Percentiles rank a stretch among this genome's conserved stretches.
Evolutionary conservation across 2,888 invertebrate genomes (phyloP).

Genomic region (Lydus trimaculatus): DNA sequence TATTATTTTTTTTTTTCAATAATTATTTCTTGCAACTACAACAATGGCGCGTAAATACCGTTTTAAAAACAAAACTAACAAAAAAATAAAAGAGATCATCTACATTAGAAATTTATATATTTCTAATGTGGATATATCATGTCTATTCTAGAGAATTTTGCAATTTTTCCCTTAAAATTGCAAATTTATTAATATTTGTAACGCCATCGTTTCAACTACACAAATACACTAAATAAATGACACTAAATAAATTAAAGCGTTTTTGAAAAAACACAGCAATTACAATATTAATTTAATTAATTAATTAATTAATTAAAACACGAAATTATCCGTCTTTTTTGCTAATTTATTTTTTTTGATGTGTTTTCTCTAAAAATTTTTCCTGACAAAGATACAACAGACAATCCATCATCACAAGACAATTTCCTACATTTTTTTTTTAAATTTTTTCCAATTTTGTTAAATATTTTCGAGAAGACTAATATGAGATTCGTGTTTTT

Average conservation of each 20-base stretch:
- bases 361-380: background rate
- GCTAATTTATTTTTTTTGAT: background rate
- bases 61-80: background rate
- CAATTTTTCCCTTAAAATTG: no score
- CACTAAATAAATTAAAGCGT: background rate
- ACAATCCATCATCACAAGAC: conserved; percentile 1
- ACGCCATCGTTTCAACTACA: background rate
- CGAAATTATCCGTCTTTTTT: background rate
- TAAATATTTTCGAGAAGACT: background rate
- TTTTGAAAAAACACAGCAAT: background rate
- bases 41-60: background rate
- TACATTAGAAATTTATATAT: no score
- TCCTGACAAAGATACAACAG: background rate
- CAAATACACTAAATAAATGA: conserved; percentile 4
- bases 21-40: background rate
- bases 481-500: conserved; percentile 5
- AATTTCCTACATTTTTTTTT: conserved; percentile 1
- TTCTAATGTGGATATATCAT: no score
- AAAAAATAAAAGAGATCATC: no score
- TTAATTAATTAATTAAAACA: no score
- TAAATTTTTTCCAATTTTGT: background rate
- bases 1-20: background rate
- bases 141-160: no score
- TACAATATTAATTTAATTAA: no score
- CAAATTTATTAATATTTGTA: no score